Conservation (phyloP, 2,888 invertebrate genomes). For the Machimus rusticus region DNA sequence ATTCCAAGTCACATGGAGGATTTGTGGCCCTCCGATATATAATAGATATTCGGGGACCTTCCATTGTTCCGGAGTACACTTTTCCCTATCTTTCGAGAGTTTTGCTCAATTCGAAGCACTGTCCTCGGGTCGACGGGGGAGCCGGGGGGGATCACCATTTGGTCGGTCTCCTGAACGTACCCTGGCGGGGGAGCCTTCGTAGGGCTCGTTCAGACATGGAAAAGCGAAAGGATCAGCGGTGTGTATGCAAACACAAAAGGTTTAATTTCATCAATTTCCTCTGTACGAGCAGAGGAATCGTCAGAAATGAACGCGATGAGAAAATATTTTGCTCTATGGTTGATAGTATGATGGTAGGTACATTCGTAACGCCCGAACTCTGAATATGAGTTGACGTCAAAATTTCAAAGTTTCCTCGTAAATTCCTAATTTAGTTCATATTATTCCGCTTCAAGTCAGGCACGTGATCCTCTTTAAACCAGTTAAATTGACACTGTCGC, state of each 20-base stretch:
- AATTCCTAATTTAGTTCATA: conserved; percentile 17
- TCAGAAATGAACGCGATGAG: neutral
- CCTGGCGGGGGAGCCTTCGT: neutral
- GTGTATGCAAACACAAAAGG: conserved; percentile 28
- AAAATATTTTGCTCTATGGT: neutral
- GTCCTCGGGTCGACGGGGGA: neutral
- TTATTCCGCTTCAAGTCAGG: conserved; percentile 1
- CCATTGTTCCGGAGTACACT: conserved; percentile 1
- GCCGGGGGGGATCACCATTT: neutral
- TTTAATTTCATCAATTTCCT: conserved; percentile 37
- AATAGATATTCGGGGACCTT: conserved; percentile 8
- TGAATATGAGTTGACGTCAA: neutral
- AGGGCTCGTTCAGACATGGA: neutral
- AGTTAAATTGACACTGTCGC: neutral
- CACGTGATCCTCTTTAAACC: neutral
- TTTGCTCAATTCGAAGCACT: neutral
- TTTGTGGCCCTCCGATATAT: neutral
- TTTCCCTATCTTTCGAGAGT: conserved; percentile 18
- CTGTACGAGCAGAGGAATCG: neutral
- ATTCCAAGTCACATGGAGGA: conserved; percentile 10
- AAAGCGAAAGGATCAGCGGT: neutral
- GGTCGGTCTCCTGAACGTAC: neutral
- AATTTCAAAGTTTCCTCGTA: conserved; percentile 19
- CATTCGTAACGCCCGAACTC: neutral
- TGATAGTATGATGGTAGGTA: neutral